Evolutionary conservation across 2,113 vertebrate genomes (phyloP).

Genomic region (Hystrix cristata): DNA sequence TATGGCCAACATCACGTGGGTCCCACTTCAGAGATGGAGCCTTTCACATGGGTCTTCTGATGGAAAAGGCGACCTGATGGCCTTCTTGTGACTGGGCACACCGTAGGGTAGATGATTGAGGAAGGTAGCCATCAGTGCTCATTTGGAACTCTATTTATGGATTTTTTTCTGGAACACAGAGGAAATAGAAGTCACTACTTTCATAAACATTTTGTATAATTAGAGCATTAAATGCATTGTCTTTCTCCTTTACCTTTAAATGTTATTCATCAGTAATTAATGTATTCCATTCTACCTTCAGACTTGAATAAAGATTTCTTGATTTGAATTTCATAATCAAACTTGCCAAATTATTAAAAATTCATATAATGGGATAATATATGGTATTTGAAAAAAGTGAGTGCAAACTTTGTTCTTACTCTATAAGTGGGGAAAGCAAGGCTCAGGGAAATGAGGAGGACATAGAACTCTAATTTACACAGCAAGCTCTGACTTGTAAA

Average conservation of each 20-base stretch:
- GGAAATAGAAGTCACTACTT: not conserved
- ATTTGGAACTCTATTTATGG: not conserved
- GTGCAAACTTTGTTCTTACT: not conserved
- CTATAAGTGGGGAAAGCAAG: not conserved
- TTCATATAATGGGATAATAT: not conserved
- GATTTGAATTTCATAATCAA: slow-evolving; percentile 11
- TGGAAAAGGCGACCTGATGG: not conserved
- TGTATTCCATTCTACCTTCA: not conserved
- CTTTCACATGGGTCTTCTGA: not conserved
- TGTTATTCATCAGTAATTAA: not conserved
- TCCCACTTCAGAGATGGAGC: not conserved
- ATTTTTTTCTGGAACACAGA: not conserved
- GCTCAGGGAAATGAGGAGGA: not conserved
- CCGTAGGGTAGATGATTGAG: not conserved
- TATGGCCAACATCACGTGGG: not conserved
- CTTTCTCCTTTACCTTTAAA: slow-evolving; percentile 6
- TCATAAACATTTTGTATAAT: not conserved
- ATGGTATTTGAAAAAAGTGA: not conserved
- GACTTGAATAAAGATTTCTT: slow-evolving; percentile 46
- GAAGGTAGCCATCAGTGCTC: not conserved
- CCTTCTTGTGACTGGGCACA: not conserved
- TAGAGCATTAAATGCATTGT: not conserved
- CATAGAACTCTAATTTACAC: not conserved
- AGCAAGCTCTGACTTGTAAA: not conserved
- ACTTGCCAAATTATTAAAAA: not conserved